Percentiles rank a stretch among this genome's conserved stretches.
These are phyloP conservation scores for Lasioglossum calceatum DNA, from an alignment of 2,888 invertebrate genomes.

Conservation along the genomic window DNA sequence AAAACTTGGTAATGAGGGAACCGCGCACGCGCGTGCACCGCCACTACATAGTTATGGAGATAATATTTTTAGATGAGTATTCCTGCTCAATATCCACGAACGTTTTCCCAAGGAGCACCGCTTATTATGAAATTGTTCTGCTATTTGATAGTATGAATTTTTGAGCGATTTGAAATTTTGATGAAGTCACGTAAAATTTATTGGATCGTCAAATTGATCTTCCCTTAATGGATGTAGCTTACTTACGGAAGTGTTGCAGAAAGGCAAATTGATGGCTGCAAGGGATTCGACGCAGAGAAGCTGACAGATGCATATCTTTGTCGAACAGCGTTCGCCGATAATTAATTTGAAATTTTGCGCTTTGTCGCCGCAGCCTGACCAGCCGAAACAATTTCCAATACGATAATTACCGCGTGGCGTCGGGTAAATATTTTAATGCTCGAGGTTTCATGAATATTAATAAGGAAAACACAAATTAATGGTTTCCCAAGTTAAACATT, in stretches of 20 bases:
- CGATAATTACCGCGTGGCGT: conserved; percentile 23
- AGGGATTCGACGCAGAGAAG: not conserved
- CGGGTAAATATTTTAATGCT: conserved; percentile 31
- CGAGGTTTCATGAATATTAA: conserved; percentile 47
- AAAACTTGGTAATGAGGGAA: conserved; percentile 17
- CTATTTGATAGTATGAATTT: not conserved
- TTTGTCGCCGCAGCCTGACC: not conserved
- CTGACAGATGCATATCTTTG: not conserved
- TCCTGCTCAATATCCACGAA: not conserved
- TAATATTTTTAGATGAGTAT: not conserved
- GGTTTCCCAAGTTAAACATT: conserved; percentile 33
- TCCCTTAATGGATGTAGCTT: not conserved
- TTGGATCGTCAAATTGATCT: no score
- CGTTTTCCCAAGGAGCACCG: not conserved
- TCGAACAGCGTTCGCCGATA: not conserved
- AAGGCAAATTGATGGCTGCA: not conserved
- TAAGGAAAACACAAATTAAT: conserved; percentile 43
- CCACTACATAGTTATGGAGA: not conserved
- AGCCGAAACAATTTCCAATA: conserved; percentile 1
- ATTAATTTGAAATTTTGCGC: conserved; percentile 26
- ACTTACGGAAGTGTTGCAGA: not conserved
- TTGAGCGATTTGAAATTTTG: not conserved
- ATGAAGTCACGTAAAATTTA: no score
- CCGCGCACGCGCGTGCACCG: not conserved
- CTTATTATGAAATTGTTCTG: not conserved